Base-by-base conservation (phyloP, 1,140 invertebrate species). In the Elysia chlorotica region DNA sequence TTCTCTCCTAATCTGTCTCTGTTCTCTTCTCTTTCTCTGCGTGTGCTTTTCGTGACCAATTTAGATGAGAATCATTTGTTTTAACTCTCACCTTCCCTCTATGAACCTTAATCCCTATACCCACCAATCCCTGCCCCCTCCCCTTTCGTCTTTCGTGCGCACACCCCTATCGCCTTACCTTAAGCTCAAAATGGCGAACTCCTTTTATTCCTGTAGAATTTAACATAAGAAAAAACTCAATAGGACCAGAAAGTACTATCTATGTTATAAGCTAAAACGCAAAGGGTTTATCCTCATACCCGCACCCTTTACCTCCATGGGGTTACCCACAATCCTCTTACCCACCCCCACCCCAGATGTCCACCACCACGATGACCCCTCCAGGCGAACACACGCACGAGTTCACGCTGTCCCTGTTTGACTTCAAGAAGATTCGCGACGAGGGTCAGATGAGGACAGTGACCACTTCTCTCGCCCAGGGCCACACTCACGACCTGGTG, bases 401-500 rank as follows among this genome's bases (percentile, higher is more conserved):
- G 14, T 61, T 79, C 0, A 71, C 74, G 25, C 56, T 79, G 21
- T 65, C 74, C 1, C 35, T 36, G 3, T 69, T 67, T 37, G 68
- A 77, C n/a, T n/a, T n/a, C 23, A 53, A 72, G 53, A 33, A 28
- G 0, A n/a, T 21, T 2, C 33, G 77, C 0, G 59, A 28, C 2
- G 65, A 53, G 19, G 63, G 65, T 4, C 53, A 59, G 1, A 59
- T 36, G 0, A 56, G 74, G 2, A 31, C 17, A n/a, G 54, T 74
- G 23, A 65, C 37, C 10, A 79, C 75, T 2, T 57, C 70, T 0
- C 61, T 74, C 5, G 62, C 68, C 31, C 68, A 75, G 31, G 73
- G 73, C 5, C 78, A 79, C 35, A 71, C 71, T 0, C 78, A 79
- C 48, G 31, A 57, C n/a, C n/a, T 74, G 10, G 19, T 33, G 35